Base-by-base conservation (phyloP, 2,797 vertebrate species). In the Scolopax bukidnonensis region DNA sequence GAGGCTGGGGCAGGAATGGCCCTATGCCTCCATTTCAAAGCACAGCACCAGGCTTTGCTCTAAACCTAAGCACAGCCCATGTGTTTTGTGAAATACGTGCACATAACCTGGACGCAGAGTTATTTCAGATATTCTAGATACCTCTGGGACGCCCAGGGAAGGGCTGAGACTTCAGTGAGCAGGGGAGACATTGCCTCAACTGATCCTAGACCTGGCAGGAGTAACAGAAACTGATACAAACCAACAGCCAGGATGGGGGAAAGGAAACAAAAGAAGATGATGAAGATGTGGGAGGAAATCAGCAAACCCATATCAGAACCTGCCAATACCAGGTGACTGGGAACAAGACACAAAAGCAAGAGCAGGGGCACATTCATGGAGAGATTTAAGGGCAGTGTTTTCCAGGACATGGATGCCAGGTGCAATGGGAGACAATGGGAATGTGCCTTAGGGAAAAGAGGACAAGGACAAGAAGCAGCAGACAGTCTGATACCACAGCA, bases 401-500 rank as follows among this genome's bases (percentile, higher is more conserved):
- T 75, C 56, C 50, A 67, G 79, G 28, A 93, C 56, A 86, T 0
- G 0, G 87, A 90, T 6, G 15, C 16, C 16, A 76, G 23, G 74
- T 73, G 51, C 28, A 54, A 36, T 36, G 36, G 51, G 28, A 54
- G 51, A 32, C 51, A 54, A 32, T 32, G 51, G 51, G 51, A 54
- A 54, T 54, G 51, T 54, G 17, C 30, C 41, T 92, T 77, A 92
- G 61, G 75, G 48, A 89, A 79, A 85, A 90, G 21, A 90, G 69
- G 21, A 96, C 90, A 92, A 92, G 59, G 64, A 96, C 86, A 90
- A 84, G 51, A 76, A 80, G 47, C 40, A 80, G 82, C 11, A 85
- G 48, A 96, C 10, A 0, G 20, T 41, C 78, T 75, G 82, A 65
- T 94, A 80, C 11, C 76, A 83, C n/a, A 85, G 71, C 85, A 88